Base-by-base conservation (phyloP, 2,113 vertebrate species). In the Dascyllus trimaculatus region DNA sequence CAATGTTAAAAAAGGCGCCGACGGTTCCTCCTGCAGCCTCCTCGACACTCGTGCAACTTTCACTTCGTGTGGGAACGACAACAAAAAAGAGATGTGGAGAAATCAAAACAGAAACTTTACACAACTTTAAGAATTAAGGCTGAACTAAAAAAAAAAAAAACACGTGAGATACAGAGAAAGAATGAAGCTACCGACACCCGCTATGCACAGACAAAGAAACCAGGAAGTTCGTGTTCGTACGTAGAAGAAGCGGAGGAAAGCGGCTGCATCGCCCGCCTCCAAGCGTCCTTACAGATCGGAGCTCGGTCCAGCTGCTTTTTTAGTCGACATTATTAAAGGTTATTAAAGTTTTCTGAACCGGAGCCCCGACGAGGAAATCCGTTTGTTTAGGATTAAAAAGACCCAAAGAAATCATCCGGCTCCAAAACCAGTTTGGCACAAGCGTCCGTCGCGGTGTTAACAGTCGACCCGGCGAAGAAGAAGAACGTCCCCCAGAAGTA, bases 351-450 rank as follows among this genome's bases (percentile, higher is more conserved):
- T 43, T 43, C 13, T 43, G 40, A 43, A 43, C 40, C 4, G 4
- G 40, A 43, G 40, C 13, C 40, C 40, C 11, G 38, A 40, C 29
- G 29, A 4, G 3, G 29, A 29, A 29, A 29, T 29, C 40, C 40
- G 4, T 43, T 43, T 43, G 4, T 43, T 13, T 54, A n/a, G 11
- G 26, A 68, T 14, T 21, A 21, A 61, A 59, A 52, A 43, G 17
- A 46, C 9, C 13, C 5, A 51, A 40, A 38, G 53, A 59, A 40
- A 56, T 2, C 54, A 62, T 43, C 26, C 18, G 2, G 18, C 21
- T 53, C 75, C 83, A 13, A 3, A 3, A 32, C 53, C 29, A 10
- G 48, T 89, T 89, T 87, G 91, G 85, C 87, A 88, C 80, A 53
- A 54, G 53, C 53, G 1, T 35, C 21, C 63, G 17, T 59, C 24